phyloP scores from a whole-genome alignment of 1,140 invertebrate species.

The Drosophila kurseongensis region DNA sequence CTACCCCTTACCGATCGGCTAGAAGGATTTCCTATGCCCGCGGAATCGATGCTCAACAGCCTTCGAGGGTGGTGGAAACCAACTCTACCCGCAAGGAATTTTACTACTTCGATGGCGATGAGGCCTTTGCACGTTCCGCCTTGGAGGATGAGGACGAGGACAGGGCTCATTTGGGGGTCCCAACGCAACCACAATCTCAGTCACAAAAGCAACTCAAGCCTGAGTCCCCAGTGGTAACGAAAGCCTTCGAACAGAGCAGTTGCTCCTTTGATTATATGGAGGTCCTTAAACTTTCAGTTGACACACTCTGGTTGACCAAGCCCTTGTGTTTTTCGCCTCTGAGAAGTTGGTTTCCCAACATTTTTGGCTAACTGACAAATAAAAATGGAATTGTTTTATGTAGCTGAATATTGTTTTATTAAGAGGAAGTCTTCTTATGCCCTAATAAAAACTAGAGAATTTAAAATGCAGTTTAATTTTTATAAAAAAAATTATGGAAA shows the following conservation, averaged over 20 bases:
- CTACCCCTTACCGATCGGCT: slow-evolving; percentile 59
- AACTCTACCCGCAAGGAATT: slow-evolving; percentile 82
- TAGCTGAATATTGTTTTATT: not conserved
- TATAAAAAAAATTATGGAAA: not conserved
- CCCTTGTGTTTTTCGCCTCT: slow-evolving; percentile 73
- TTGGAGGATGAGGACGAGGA: slow-evolving; percentile 49
- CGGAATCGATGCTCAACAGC: slow-evolving; percentile 63
- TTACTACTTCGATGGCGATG: slow-evolving; percentile 80
- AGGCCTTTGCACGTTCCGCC: slow-evolving; percentile 67
- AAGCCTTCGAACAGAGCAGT: slow-evolving; percentile 65
- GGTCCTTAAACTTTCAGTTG: slow-evolving; percentile 72
- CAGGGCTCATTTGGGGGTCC: not conserved
- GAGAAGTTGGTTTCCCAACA: slow-evolving; percentile 76
- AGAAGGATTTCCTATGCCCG: slow-evolving; percentile 60
- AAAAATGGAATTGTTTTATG: not conserved
- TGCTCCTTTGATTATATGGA: slow-evolving; percentile 77
- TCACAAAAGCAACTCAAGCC: not conserved
- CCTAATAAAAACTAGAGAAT: slow-evolving; percentile 16
- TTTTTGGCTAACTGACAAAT: slow-evolving; percentile 55
- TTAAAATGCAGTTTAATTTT: not conserved
- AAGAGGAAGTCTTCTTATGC: not conserved
- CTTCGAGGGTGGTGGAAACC: slow-evolving; percentile 64
- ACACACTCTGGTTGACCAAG: slow-evolving; percentile 78
- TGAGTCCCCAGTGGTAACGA: slow-evolving; percentile 25
- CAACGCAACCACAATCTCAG: not conserved